Evolutionary conservation across 2,113 vertebrate species (phyloP).

Genomic region (Neodon shergylaensis): DNA sequence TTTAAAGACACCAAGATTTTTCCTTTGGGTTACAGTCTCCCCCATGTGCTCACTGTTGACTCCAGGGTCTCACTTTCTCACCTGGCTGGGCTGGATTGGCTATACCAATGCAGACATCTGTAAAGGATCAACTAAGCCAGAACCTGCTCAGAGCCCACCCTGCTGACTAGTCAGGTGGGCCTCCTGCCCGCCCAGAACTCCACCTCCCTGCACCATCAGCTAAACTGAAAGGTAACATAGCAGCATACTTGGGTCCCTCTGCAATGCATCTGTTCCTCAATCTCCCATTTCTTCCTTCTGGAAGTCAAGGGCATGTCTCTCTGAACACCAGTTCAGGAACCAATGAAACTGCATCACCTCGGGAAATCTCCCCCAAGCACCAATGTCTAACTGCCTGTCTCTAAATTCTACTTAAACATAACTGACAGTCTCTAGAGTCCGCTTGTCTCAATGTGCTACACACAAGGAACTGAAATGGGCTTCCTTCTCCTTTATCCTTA

Average conservation of each 20-base stretch:
- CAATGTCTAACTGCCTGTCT: background rate
- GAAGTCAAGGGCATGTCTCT: background rate
- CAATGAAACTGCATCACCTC: background rate
- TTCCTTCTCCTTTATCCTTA: background rate
- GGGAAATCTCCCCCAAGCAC: background rate
- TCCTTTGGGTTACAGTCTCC: background rate
- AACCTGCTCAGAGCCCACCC: background rate
- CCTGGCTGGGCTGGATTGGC: background rate
- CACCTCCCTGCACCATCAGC: no score
- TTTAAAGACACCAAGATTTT: background rate
- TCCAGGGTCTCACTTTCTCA: background rate
- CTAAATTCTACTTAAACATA: background rate
- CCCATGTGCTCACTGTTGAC: background rate
- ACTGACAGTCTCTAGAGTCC: background rate
- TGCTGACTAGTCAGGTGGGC: background rate
- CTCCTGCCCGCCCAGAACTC: background rate
- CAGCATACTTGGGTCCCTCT: background rate
- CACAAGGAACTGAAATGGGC: background rate
- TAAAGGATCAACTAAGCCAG: background rate
- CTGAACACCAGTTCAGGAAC: background rate
- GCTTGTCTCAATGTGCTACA: background rate
- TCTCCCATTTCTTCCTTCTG: background rate
- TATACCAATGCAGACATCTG: background rate
- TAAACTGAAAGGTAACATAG: background rate
- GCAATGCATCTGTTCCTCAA: background rate